Evolutionary conservation across 2,113 vertebrate species (phyloP).

Genomic region (Crotalus viridis): DNA sequence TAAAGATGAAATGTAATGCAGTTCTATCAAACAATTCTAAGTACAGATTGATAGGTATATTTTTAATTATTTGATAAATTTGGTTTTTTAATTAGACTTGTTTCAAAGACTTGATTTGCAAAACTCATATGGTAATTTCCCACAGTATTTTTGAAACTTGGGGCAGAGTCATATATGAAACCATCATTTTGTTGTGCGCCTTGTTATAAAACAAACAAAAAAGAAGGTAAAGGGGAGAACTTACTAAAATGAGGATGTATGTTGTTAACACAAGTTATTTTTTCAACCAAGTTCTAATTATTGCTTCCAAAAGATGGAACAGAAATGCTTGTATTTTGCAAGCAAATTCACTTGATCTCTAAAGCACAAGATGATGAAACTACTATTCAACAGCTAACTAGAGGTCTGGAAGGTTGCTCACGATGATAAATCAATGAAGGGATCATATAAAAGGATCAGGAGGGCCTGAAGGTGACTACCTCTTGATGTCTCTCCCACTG

Average conservation of each 20-base stretch:
- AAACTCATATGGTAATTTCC: not conserved
- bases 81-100: not conserved
- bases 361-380: not conserved
- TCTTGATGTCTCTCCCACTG: not conserved
- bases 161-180: not conserved
- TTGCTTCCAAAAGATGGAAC: not conserved
- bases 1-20: not conserved
- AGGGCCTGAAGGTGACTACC: not conserved
- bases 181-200: not conserved
- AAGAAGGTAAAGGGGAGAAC: not conserved
- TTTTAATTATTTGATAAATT: not conserved
- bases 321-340: not conserved
- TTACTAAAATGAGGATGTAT: not conserved
- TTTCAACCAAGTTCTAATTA: not conserved
- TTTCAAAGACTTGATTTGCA: not conserved
- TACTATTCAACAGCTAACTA: not conserved
- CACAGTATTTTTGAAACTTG: not conserved
- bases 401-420: not conserved
- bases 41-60: not conserved
- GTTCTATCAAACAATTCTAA: slow-evolving; percentile 16
- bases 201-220: not conserved
- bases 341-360: not conserved
- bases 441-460: not conserved
- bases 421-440: not conserved
- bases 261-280: not conserved